These are phyloP conservation scores for Spondyliosoma cantharus DNA, from an alignment of 2,797 vertebrate species.

Conservation along the genomic window DNA sequence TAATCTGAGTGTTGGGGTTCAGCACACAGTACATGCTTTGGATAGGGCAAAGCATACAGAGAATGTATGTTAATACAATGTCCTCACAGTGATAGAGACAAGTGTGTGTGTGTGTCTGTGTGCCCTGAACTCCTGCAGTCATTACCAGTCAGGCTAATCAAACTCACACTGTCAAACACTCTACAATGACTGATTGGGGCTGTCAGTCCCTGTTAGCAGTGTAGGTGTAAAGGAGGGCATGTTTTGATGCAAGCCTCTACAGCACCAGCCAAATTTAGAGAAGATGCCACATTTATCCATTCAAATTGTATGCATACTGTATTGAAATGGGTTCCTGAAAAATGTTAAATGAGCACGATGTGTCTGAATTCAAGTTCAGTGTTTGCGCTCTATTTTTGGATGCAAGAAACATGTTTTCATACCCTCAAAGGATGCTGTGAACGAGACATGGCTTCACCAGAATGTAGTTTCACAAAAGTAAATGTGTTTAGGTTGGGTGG, in stretches of 20 bases:
- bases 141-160: constrained; percentile 70
- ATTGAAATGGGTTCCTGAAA: background rate
- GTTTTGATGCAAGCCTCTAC: constrained; percentile 3
- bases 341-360: background rate
- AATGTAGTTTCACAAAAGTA: background rate
- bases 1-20: background rate
- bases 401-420: background rate
- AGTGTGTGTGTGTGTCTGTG: constrained; percentile 33
- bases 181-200: constrained; percentile 54
- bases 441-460: background rate
- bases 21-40: background rate
- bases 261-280: background rate
- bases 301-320: background rate
- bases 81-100: constrained; percentile 8
- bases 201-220: constrained; percentile 51
- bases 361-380: constrained; percentile 6
- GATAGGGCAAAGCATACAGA: background rate
- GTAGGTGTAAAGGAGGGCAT: constrained; percentile 23
- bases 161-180: constrained; percentile 68
- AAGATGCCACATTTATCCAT: constrained; percentile 7
- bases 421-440: background rate
- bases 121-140: constrained; percentile 27
- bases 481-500: background rate
- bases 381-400: background rate
- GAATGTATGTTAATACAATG: constrained; percentile 5